Evolutionary conservation across 2,797 vertebrate genomes (phyloP).

Genomic region (Propithecus perrieri): DNA sequence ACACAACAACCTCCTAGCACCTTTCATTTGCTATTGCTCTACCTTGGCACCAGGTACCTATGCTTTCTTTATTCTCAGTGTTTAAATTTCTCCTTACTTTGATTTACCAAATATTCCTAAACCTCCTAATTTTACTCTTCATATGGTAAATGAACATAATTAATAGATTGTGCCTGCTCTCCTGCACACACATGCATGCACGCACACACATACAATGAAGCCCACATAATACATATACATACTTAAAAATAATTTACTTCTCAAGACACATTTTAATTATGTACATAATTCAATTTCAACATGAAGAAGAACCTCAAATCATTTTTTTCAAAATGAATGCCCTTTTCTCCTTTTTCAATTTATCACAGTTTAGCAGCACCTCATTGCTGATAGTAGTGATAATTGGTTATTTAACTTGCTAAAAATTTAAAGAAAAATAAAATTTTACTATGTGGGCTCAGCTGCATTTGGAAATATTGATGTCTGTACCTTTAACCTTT

Average conservation of each 20-base stretch:
- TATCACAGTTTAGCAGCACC: not conserved
- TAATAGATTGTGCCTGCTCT: not conserved
- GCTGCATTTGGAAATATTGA: not conserved
- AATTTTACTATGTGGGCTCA: not conserved
- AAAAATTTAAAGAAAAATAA: constrained; percentile 3
- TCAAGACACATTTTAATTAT: not conserved
- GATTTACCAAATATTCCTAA: not conserved
- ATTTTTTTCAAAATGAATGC: not conserved
- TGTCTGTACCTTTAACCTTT: not conserved
- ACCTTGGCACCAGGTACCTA: not conserved
- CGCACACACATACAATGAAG: not conserved
- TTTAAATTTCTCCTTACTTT: not conserved
- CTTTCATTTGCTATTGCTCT: not conserved
- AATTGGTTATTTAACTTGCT: not conserved
- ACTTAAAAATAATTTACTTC: not conserved
- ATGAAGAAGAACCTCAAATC: not conserved
- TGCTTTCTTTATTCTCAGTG: not conserved
- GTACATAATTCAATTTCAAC: not conserved
- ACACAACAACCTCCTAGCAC: not conserved
- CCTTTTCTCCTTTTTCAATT: not conserved
- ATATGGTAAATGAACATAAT: not conserved
- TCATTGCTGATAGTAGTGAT: not conserved
- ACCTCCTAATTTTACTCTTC: not conserved
- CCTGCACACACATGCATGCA: not conserved
- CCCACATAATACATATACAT: not conserved